Evolutionary conservation across 2,888 invertebrate species (phyloP).

Genomic region (Ischnura elegans): DNA sequence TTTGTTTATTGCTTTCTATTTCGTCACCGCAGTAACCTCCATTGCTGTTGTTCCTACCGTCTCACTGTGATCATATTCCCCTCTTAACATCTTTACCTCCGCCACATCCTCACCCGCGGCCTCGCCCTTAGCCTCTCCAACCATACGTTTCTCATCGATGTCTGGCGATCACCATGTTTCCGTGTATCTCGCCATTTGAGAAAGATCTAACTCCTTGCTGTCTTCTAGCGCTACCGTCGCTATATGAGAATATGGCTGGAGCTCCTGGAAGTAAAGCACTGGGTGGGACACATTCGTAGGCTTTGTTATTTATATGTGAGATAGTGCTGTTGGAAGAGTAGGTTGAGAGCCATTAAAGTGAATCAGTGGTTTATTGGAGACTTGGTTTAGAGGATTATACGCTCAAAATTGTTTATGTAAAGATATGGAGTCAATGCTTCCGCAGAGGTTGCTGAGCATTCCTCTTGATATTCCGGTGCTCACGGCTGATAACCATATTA

Average conservation of each 20-base stretch:
- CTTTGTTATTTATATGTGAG: no score
- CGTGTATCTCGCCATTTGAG: not conserved
- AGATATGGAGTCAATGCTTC: no score
- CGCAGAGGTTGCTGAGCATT: no score
- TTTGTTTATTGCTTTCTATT: not conserved
- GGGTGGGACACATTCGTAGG: no score
- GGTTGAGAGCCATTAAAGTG: no score
- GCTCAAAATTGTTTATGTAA: no score
- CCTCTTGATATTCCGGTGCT: no score
- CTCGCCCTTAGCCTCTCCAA: not conserved
- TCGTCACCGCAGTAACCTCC: not conserved
- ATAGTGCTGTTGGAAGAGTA: no score
- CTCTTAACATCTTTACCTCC: not conserved
- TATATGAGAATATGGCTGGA: not conserved
- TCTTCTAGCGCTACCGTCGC: not conserved
- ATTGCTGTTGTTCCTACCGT: not conserved
- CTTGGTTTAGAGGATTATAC: no score
- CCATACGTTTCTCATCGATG: no score
- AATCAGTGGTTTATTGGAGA: no score
- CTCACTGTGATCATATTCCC: not conserved
- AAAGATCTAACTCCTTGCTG: not conserved
- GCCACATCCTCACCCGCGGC: not conserved
- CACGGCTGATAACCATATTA: no score
- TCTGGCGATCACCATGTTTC: not conserved
- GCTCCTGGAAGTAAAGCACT: not conserved